Evolutionary conservation across 2,797 vertebrate genomes (phyloP).

Genomic region (Oryzias dopingdopingensis): DNA sequence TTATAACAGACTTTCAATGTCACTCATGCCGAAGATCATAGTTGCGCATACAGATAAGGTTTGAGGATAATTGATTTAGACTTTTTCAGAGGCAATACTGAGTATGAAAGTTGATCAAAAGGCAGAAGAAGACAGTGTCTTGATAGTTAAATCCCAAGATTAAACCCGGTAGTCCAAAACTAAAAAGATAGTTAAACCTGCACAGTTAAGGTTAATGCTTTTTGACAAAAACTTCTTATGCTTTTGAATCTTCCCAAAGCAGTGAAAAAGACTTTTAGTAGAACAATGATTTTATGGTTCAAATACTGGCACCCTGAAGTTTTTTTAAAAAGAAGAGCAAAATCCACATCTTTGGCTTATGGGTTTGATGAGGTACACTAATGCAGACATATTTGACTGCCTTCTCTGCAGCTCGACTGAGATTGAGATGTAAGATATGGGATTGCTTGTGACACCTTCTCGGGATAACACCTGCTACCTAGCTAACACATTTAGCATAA

Average conservation of each 20-base stretch:
- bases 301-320: constrained; percentile 1
- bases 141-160: constrained; percentile 25
- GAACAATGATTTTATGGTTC: constrained; percentile 12
- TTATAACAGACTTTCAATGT: constrained; percentile 22
- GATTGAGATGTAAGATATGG: constrained; percentile 68
- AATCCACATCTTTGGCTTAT: constrained; percentile 19
- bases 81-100: constrained; percentile 31
- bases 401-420: constrained; percentile 46
- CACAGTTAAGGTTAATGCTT: constrained; percentile 3
- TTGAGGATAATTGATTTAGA: constrained; percentile 36
- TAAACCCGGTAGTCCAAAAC: constrained; percentile 22
- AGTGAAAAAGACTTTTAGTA: constrained; percentile 2
- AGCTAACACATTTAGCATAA: constrained; percentile 73
- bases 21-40: constrained; percentile 22
- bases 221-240: constrained; percentile 4
- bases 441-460: constrained; percentile 69
- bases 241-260: constrained; percentile 7
- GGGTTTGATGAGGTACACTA: constrained; percentile 19
- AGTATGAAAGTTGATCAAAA: constrained; percentile 32
- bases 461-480: constrained; percentile 73
- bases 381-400: constrained; percentile 24
- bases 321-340: constrained; percentile 32
- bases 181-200: constrained; percentile 18
- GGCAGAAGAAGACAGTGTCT: constrained; percentile 15
- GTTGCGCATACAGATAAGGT: constrained; percentile 17